phyloP scores from a whole-genome alignment of 2,888 invertebrate species.

The Amblyjoppa proteus region DNA sequence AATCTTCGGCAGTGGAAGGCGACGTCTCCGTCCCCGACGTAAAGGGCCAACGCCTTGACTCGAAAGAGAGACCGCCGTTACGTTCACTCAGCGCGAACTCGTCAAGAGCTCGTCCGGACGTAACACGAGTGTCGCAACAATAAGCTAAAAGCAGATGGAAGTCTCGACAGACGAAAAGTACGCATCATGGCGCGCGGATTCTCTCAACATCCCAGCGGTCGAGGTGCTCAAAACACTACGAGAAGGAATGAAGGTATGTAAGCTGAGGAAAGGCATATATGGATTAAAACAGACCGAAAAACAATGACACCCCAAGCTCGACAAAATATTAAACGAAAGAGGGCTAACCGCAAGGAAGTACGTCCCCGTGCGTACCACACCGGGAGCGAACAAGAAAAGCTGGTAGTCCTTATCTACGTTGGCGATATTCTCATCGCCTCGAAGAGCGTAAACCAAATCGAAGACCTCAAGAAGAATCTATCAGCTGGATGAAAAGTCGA shows the following conservation, averaged over 20 bases:
- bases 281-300: slow-evolving; percentile 67
- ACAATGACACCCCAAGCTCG: slow-evolving; percentile 63
- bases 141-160: no score
- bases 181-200: no score
- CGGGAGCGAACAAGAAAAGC: slow-evolving; percentile 2
- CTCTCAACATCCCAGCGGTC: not conserved
- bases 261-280: slow-evolving; percentile 67
- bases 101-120: no score
- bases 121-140: no score
- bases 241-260: slow-evolving; percentile 61
- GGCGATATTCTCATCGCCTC: slow-evolving; percentile 59
- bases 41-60: no score
- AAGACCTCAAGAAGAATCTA: slow-evolving; percentile 21
- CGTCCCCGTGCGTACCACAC: slow-evolving; percentile 52
- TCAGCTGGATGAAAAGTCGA: slow-evolving; percentile 39
- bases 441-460: not conserved
- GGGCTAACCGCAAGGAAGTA: slow-evolving; percentile 40
- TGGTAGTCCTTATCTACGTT: slow-evolving; percentile 44
- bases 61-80: no score
- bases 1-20: no score
- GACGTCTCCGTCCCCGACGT: no score
- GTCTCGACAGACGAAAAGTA: no score
- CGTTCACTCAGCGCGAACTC: no score
- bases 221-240: not conserved
- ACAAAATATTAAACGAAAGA: slow-evolving; percentile 11